A percentile compares a stretch with the other conserved stretches of the same genome.
These are phyloP conservation scores for Lagria hirta DNA, from an alignment of 2,888 invertebrate genomes.

Conservation along the genomic window DNA sequence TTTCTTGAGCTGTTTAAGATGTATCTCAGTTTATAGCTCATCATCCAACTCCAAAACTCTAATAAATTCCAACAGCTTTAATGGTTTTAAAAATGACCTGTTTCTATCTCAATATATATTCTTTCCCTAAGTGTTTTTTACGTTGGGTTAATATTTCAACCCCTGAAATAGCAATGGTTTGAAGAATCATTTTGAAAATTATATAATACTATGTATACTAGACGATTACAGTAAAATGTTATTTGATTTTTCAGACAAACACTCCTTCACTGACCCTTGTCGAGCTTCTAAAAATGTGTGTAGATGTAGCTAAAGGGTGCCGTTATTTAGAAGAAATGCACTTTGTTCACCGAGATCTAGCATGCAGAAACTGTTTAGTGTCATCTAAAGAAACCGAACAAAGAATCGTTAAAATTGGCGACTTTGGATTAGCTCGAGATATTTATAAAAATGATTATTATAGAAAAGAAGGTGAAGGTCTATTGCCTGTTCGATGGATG, in stretches of 20 bases:
- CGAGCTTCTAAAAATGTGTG: slow-evolving; percentile 89
- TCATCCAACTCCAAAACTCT: no score
- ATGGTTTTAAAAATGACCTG: no score
- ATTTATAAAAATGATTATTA: slow-evolving; percentile 98
- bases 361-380: slow-evolving; percentile 94
- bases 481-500: slow-evolving; percentile 97
- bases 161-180: no score
- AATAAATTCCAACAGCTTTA: no score
- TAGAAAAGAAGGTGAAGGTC: slow-evolving; percentile 86
- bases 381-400: slow-evolving; percentile 67
- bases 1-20: no score
- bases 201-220: no score
- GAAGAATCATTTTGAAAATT: no score
- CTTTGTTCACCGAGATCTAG: slow-evolving; percentile 95
- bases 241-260: slow-evolving; percentile 59
- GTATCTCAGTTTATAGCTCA: no score
- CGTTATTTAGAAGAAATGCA: slow-evolving; percentile 95
- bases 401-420: slow-evolving; percentile 92
- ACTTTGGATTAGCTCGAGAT: slow-evolving; percentile 95
- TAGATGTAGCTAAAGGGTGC: slow-evolving; percentile 94
- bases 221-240: no score
- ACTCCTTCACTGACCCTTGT: slow-evolving; percentile 71
- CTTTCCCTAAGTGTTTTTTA: no score
- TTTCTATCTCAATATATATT: no score
- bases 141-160: no score